Base-by-base conservation (phyloP, 1,140 invertebrate species). In the Diprion similis region DNA sequence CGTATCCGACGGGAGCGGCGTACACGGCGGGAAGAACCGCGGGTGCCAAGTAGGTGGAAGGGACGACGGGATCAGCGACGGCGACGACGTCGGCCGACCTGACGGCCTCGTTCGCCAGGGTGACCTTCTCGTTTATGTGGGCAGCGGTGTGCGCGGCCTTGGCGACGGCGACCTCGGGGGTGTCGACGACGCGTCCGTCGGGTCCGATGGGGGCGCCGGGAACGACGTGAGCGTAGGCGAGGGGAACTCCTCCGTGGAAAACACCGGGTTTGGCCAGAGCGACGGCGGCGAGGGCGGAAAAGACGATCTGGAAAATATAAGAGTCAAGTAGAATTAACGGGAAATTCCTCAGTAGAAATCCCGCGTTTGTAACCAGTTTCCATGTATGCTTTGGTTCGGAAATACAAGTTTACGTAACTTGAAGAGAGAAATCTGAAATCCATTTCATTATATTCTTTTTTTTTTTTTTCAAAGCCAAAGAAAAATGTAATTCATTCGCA, bases 101-200 rank as follows among this genome's bases (percentile, higher is more conserved):
- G 77, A 85, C 71, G 75, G 84, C 77, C 68, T 80, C 78, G 24
- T 78, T 77, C 72, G 89, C 88, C 1, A 84, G 81, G 37, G 81
- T 77, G 65, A 83, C 66, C 66, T 71, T 78, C 47, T 83, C 88
- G 78, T 89, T 87, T 74, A 86, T 75, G 85, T 90, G 81, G 17
- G 90, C 89, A 47, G 89, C 88, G 66, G 90, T 82, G 80, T 91
- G 90, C 10, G 90, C 89, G 45, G 89, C 90, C 78, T 90, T 90
- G 24, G 90, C 90, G 24, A 87, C 80, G 6, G 89, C 86, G 8
- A 91, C 90, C 81, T 91, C 90, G 72, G 90, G 88, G 59, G 90
- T 90, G 77, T 91, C 90, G 24, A 90, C 84, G 71, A 92, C 89
- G 69, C 88, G 89, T 66, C 90, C 90, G 81, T 90, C 89, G 1